Evolutionary conservation across 1,140 invertebrate genomes (phyloP), one percentile per base, ranked within the genome.

Genomic region (Cydia splendana): DNA sequence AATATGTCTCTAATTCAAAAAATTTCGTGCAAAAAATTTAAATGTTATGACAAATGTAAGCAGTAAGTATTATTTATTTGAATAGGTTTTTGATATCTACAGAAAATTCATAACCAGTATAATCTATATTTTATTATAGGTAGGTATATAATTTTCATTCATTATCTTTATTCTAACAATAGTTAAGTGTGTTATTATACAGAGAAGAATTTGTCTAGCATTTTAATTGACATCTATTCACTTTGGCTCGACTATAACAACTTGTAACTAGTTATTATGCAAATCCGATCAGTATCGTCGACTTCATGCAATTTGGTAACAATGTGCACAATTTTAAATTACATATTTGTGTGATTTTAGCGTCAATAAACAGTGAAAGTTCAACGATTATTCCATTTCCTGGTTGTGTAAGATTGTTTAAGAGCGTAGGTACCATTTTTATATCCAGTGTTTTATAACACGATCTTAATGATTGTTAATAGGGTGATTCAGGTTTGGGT

Each of bases 191-290:
- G 45, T 48, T 45, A 45, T 45, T 45, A 42, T 10, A 42, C 38
- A 42, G 45, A 48, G 7, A 48, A 15, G 45, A 48, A 48, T 48
- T 48, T 48, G 45, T 15, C 6, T 53, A 53, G 15, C 15, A n/a
- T 53, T n/a, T 53, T 53, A 53, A n/a, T 18, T 53, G 51, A n/a
- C n/a, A 53, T 53, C 20, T 62, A 10, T 10, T 62, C 57, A 20
- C 5, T 18, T 24, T 62, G 15, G 9, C 57, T 10, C 57, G 7
- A 20, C 57, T 12, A 12, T 62, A 62, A 24, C 5, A 24, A 2
- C 18, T 10, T 67, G 30, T 67, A 38, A 38, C 65, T 38, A 67
- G 65, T 67, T 67, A 67, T 67, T 67, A 67, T 67, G 65, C 57
- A 62, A 62, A 62, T 62, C n/a, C 57, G 20, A 62, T 62, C 20